Percentiles rank a stretch among this genome's conserved stretches.
These are phyloP conservation scores for Tribolium freemani DNA, from an alignment of 2,888 invertebrate species.

Conservation along the genomic window DNA sequence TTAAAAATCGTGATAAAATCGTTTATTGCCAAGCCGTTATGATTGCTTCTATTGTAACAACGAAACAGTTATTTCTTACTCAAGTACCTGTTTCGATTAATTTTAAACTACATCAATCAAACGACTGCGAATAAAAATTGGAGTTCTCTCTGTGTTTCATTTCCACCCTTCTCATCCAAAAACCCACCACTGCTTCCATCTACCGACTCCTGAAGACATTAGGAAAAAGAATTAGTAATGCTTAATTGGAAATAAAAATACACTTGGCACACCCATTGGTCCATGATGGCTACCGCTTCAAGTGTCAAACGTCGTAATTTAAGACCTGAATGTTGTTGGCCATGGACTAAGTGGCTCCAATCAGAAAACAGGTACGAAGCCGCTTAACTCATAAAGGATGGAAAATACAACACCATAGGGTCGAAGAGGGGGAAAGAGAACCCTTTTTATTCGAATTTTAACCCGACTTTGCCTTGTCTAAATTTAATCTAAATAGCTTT, in stretches of 20 bases:
- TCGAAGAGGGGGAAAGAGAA: background rate
- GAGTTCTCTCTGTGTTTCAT: constrained; percentile 4
- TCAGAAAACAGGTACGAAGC: constrained; percentile 31
- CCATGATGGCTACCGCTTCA: constrained; percentile 56
- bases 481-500: background rate
- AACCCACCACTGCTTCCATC: constrained; percentile 49
- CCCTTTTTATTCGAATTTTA: background rate
- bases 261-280: constrained; percentile 49
- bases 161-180: constrained; percentile 1
- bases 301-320: constrained; percentile 54
- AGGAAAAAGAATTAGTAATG: constrained; percentile 30
- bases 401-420: background rate
- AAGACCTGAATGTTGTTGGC: constrained; percentile 55
- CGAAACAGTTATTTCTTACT: constrained; percentile 34
- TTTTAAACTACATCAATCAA: constrained; percentile 8
- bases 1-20: constrained; percentile 47
- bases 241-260: constrained; percentile 24
- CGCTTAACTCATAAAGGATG: constrained; percentile 14
- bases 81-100: constrained; percentile 14
- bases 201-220: constrained; percentile 42
- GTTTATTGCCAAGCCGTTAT: constrained; percentile 41
- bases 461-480: background rate
- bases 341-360: constrained; percentile 51
- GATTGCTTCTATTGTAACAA: constrained; percentile 33
- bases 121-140: constrained; percentile 11